Evolutionary conservation across 2,113 vertebrate species (phyloP).

Genomic region (Dolichotis patagonum): DNA sequence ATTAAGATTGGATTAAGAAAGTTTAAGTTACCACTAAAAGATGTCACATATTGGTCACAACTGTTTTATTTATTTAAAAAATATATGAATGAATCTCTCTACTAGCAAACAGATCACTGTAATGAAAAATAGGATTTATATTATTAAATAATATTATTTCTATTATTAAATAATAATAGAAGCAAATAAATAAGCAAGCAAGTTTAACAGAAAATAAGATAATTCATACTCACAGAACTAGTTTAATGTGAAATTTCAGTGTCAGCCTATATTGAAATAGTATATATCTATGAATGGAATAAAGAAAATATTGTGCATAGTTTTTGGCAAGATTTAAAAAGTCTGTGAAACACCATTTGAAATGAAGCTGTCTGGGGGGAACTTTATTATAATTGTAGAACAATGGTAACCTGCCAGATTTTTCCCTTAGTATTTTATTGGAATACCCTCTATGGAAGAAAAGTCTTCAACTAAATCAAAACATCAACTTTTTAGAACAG

Average conservation of each 20-base stretch:
- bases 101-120: conserved; percentile 14
- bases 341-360: not conserved
- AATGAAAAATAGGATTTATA: conserved; percentile 35
- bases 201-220: not conserved
- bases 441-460: not conserved
- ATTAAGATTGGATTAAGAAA: conserved; percentile 32
- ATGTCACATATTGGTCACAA: not conserved
- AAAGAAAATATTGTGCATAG: not conserved
- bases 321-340: conserved; percentile 38
- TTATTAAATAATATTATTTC: too few species aligned
- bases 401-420: conserved; percentile 21
- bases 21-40: not conserved
- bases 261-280: not conserved
- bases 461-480: conserved; percentile 60
- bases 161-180: conserved; percentile 28
- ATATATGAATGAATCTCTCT: not conserved
- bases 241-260: conserved; percentile 43
- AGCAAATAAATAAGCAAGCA: not conserved
- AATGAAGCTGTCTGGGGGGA: conserved; percentile 36
- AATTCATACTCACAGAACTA: not conserved
- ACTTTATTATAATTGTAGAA: conserved; percentile 34
- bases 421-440: conserved; percentile 50
- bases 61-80: not conserved
- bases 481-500: conserved; percentile 27
- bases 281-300: not conserved